Conservation (phyloP, 2,888 invertebrate species). For the Catocala sponsa region DNA sequence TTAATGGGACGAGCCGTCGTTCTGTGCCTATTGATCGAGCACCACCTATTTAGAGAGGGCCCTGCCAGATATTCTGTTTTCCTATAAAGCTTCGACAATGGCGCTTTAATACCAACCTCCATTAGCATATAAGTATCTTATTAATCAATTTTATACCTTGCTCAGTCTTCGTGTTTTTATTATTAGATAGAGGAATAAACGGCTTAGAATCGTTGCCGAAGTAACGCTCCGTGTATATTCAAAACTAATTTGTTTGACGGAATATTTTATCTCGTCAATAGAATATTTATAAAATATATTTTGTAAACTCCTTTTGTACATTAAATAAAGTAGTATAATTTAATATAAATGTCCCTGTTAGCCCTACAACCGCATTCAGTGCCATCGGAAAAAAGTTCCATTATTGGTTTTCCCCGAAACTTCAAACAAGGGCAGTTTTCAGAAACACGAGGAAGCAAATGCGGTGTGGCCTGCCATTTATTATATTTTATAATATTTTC, state of each 20-base stretch:
- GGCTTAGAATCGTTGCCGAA: constrained; percentile 12
- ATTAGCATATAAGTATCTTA: constrained; percentile 19
- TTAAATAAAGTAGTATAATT: constrained; percentile 25
- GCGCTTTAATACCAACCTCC: constrained; percentile 24
- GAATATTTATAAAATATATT: not conserved
- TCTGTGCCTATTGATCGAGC: constrained; percentile 73
- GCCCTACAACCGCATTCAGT: constrained; percentile 20
- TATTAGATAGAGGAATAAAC: constrained; percentile 22
- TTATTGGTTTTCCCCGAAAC: constrained; percentile 42
- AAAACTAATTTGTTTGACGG: constrained; percentile 4
- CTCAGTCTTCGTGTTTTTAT: constrained; percentile 10
- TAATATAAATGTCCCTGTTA: constrained; percentile 24
- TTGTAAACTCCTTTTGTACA: constrained; percentile 31
- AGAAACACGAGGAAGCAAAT: constrained; percentile 46
- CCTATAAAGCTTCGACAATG: constrained; percentile 34
- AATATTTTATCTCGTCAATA: constrained; percentile 18
- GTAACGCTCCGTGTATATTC: not conserved
- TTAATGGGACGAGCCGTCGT: constrained; percentile 71
- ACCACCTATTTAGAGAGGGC: constrained; percentile 43
- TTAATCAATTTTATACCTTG: constrained; percentile 20
- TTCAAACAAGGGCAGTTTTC: constrained; percentile 42
- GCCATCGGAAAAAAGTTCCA: constrained; percentile 34
- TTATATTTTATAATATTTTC: constrained; percentile 72
- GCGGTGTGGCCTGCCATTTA: constrained; percentile 54
- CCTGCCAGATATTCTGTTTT: constrained; percentile 44